These are phyloP conservation scores for Litoditis marina DNA, from an alignment of 2,888 invertebrate genomes.

Conservation along the genomic window DNA sequence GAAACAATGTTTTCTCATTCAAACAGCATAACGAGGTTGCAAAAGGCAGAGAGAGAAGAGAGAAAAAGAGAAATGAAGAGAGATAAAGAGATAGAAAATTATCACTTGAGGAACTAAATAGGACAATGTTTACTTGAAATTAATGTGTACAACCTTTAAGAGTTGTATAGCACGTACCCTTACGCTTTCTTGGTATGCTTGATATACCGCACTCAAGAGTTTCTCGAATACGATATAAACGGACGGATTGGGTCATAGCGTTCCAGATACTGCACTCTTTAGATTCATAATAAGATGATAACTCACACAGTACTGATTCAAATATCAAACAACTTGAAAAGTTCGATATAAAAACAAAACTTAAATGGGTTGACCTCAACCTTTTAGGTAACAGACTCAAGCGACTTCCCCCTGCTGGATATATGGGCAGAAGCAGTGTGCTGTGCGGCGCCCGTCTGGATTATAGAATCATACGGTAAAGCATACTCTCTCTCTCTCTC, in stretches of 20 bases:
- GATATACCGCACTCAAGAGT: neutral
- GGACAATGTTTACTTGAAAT: too few species aligned
- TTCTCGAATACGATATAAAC: neutral
- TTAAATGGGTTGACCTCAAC: neutral
- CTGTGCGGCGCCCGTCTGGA: conserved; percentile 39
- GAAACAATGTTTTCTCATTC: neutral
- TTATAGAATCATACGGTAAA: conserved; percentile 38
- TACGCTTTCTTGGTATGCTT: too few species aligned
- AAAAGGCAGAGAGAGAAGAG: neutral
- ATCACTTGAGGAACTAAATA: neutral
- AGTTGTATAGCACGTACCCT: too few species aligned
- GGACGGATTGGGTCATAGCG: too few species aligned
- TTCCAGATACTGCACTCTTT: too few species aligned
- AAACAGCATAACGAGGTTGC: neutral
- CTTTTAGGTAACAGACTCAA: conserved; percentile 52
- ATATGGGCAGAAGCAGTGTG: conserved; percentile 53
- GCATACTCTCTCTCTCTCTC: too few species aligned
- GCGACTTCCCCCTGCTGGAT: conserved; percentile 54
- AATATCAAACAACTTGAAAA: too few species aligned
- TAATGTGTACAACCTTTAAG: too few species aligned
- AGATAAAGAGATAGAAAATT: neutral
- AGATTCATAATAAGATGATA: too few species aligned
- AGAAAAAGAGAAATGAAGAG: neutral
- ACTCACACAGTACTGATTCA: too few species aligned
- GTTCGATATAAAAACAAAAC: too few species aligned